phyloP scores from a whole-genome alignment of 2,113 vertebrate species.

The Pterocles gutturalis region DNA sequence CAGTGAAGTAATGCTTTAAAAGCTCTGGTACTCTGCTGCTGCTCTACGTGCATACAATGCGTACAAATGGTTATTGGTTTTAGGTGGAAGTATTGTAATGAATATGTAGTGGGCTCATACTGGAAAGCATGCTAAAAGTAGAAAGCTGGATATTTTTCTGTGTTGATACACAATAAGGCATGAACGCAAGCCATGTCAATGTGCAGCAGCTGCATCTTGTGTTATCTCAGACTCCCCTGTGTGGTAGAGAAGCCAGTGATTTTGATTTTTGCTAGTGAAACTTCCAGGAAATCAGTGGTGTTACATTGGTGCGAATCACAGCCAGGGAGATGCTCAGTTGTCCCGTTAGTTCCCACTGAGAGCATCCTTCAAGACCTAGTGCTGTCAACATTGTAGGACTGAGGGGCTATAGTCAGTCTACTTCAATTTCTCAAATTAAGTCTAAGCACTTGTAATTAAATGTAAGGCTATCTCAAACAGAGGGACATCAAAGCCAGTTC shows the following conservation, averaged over 20 bases:
- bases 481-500: neutral
- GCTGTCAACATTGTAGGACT: neutral
- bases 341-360: neutral
- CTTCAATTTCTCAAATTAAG: neutral
- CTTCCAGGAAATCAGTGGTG: neutral
- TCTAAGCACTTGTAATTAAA: neutral
- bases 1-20: neutral
- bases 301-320: neutral
- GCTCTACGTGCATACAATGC: neutral
- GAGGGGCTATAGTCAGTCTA: neutral
- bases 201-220: neutral
- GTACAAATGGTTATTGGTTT: fast-evolving
- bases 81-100: neutral
- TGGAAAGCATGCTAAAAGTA: neutral
- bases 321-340: neutral
- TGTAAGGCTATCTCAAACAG: fast-evolving
- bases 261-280: neutral
- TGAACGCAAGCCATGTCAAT: neutral
- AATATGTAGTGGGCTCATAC: neutral
- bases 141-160: neutral
- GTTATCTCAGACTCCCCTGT: neutral
- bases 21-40: neutral
- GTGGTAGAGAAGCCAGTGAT: neutral
- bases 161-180: neutral
- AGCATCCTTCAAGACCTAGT: neutral